These are phyloP conservation scores for Dicrostonyx torquatus DNA, from an alignment of 2,797 vertebrate species.

Conservation along the genomic window DNA sequence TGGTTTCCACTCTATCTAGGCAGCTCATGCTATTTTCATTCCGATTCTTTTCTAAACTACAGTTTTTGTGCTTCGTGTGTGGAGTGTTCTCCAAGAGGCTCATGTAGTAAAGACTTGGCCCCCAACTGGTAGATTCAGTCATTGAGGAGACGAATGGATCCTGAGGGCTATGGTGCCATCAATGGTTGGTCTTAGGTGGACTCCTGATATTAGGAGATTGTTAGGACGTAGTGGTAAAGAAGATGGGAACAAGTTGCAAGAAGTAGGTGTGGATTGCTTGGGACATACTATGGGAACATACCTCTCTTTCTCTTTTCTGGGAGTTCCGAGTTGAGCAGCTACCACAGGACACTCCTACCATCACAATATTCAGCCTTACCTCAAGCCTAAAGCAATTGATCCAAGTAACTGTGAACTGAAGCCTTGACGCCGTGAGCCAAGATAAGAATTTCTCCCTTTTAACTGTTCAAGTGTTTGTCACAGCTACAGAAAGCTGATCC, in stretches of 20 bases:
- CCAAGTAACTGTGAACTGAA: background rate
- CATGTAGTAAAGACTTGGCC: background rate
- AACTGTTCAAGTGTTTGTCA: background rate
- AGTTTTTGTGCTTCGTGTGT: background rate
- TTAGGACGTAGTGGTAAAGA: background rate
- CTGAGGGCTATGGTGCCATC: background rate
- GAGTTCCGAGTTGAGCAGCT: background rate
- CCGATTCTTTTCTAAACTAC: background rate
- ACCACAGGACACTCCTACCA: background rate
- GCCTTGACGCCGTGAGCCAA: background rate
- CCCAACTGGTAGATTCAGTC: background rate
- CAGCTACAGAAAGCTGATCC: background rate
- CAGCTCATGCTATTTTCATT: slow-evolving; percentile 14
- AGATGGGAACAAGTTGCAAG: background rate
- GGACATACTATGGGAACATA: background rate
- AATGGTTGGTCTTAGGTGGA: background rate
- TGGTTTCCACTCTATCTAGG: background rate
- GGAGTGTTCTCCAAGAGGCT: background rate
- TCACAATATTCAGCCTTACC: background rate
- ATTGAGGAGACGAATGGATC: background rate
- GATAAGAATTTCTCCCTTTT: background rate
- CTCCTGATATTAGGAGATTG: background rate
- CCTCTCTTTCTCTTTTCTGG: background rate
- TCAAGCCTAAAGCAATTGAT: background rate
- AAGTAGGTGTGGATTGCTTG: background rate